Conservation (phyloP, 2,888 invertebrate species). For the Apamea monoglypha region DNA sequence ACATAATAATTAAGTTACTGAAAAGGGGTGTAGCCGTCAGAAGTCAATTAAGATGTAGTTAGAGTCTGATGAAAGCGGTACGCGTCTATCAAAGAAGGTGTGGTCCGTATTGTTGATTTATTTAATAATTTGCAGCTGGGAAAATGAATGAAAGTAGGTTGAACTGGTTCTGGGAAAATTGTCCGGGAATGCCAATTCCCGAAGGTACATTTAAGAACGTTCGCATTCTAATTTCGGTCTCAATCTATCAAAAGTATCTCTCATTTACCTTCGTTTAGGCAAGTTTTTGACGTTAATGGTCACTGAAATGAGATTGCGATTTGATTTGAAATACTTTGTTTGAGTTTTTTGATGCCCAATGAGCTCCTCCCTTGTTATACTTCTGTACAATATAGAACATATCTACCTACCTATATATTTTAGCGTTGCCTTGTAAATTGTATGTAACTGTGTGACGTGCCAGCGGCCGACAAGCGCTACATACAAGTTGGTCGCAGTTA, state of each 20-base stretch:
- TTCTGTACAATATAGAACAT: too few species aligned
- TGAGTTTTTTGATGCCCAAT: too few species aligned
- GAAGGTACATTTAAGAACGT: neutral
- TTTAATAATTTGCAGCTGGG: slow-evolving; percentile 16
- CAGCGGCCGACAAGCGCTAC: neutral
- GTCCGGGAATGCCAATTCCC: neutral
- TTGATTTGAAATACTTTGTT: too few species aligned
- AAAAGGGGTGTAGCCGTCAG: slow-evolving; percentile 52
- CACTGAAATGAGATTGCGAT: too few species aligned
- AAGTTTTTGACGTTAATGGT: too few species aligned
- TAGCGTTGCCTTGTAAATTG: too few species aligned
- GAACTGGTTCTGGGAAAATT: neutral
- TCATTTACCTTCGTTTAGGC: too few species aligned
- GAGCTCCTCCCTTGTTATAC: too few species aligned
- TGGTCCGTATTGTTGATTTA: slow-evolving; percentile 22
- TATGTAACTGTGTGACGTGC: too few species aligned
- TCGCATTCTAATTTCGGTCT: too few species aligned
- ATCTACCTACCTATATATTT: too few species aligned
- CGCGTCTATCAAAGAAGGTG: slow-evolving; percentile 30
- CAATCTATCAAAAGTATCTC: too few species aligned
- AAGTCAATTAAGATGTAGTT: slow-evolving; percentile 67
- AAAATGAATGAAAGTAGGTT: slow-evolving; percentile 1
- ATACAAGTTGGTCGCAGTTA: neutral
- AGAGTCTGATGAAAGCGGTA: slow-evolving; percentile 40
- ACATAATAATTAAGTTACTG: slow-evolving; percentile 61